Base-by-base conservation (phyloP, 2,797 vertebrate genomes). In the Octomys mimax region DNA sequence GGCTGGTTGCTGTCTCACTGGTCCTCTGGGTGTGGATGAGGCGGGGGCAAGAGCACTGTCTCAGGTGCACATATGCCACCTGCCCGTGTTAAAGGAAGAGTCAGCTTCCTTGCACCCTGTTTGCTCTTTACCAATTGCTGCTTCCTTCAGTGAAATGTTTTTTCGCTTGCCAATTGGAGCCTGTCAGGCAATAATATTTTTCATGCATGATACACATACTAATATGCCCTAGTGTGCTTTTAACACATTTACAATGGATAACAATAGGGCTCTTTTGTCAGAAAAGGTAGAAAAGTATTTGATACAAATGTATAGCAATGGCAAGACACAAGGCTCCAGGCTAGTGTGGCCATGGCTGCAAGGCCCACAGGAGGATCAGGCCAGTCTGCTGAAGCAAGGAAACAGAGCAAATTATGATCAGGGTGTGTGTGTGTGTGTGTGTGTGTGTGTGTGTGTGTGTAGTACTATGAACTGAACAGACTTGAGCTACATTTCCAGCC, bases 171-270 rank as follows among this genome's bases (percentile, higher is more conserved):
- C 98, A 98, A 97, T 97, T 97, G 97, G 97, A 98, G 97, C 97
- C 98, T 98, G 98, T 98, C 98, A 98, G 98, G 97, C 98, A 98
- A 97, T 97, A 98, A 98, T 98, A 98, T 97, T 98, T 98, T 97
- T 98, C 96, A 97, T 96, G 97, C 98, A 98, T 91, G 97, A 97
- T 97, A 98, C 97, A 98, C 95, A 97, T 97, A 97, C 96, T 97
- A 98, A 98, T 98, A 98, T 98, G 97, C 97, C 96, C 97, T 98
- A 97, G 97, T 98, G 98, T 98, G 98, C 98, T 98, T 98, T 98
- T 97, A 98, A 98, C 97, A 98, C 96, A 96, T 98, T 98, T 98
- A 97, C 96, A 95, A 96, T 97, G 96, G 97, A 97, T 98, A 98
- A 98, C 98, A 98, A 98, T 97, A 97, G 95, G 1, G 28, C 94